Evolutionary conservation across 1,140 invertebrate species (phyloP).

Genomic region (Pseudomyrmex dendroicus): DNA sequence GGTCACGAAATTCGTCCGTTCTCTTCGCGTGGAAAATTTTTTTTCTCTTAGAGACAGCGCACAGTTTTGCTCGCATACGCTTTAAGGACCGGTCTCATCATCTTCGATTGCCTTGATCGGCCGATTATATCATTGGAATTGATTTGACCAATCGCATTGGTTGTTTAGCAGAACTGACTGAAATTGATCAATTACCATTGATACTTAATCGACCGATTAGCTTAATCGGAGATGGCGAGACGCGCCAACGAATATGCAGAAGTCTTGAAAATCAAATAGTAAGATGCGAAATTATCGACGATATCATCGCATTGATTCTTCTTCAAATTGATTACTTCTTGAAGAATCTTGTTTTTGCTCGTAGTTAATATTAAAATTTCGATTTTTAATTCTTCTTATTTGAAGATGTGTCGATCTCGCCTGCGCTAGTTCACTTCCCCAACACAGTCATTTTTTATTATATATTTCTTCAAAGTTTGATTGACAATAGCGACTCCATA

Average conservation of each 20-base stretch:
- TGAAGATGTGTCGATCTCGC: slow-evolving; percentile 65
- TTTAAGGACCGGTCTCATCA: too few species aligned
- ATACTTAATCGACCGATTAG: too few species aligned
- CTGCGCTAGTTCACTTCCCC: slow-evolving; percentile 71
- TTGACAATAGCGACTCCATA: slow-evolving; percentile 78
- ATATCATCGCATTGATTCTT: neutral
- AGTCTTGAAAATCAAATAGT: neutral
- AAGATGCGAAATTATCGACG: slow-evolving; percentile 51
- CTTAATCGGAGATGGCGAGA: too few species aligned
- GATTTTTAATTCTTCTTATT: slow-evolving; percentile 15
- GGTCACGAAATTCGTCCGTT: slow-evolving; percentile 70
- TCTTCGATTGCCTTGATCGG: too few species aligned
- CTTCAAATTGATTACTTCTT: neutral
- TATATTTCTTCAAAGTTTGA: slow-evolving; percentile 73
- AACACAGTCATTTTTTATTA: slow-evolving; percentile 71
- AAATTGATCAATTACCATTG: too few species aligned
- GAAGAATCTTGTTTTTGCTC: neutral
- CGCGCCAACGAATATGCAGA: too few species aligned
- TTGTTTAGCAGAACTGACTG: too few species aligned
- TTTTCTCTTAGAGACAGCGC: slow-evolving; percentile 18
- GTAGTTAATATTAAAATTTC: slow-evolving; percentile 3
- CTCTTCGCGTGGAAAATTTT: slow-evolving; percentile 38
- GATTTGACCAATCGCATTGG: too few species aligned
- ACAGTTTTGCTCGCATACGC: neutral
- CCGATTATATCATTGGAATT: too few species aligned